A percentile compares a stretch with the other conserved stretches of the same genome.
These are phyloP conservation scores for Daboia siamensis DNA, from an alignment of 2,113 vertebrate species.

Conservation along the genomic window DNA sequence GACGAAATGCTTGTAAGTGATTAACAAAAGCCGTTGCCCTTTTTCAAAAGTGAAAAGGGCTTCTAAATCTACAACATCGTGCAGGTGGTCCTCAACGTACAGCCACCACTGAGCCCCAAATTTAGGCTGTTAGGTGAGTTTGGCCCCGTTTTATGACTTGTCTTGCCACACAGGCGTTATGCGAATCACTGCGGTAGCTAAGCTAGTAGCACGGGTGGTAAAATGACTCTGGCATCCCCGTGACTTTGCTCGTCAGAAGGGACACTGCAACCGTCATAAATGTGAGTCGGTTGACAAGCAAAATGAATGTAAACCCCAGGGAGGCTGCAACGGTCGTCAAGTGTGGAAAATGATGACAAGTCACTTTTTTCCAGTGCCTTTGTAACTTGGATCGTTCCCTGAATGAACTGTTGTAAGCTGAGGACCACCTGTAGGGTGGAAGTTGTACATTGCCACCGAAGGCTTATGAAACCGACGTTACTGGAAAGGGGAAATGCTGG, in stretches of 20 bases:
- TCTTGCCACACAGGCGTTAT: neutral
- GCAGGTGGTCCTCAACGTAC: neutral
- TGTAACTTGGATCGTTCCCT: neutral
- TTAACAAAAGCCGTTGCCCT: neutral
- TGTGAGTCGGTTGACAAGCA: neutral
- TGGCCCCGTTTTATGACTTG: neutral
- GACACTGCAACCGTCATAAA: neutral
- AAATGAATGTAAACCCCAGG: neutral
- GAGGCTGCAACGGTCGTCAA: neutral
- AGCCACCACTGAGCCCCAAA: neutral
- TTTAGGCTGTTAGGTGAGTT: neutral
- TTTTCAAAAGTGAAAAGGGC: neutral
- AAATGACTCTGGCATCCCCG: neutral
- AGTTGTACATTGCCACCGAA: neutral
- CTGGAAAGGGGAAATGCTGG: conserved; percentile 6
- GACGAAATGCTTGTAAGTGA: neutral
- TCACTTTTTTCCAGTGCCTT: neutral
- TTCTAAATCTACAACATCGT: neutral
- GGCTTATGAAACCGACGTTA: conserved; percentile 44
- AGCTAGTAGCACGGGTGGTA: neutral
- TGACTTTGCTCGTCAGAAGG: neutral
- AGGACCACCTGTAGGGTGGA: neutral
- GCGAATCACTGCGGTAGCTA: neutral
- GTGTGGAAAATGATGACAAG: neutral
- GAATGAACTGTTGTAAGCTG: neutral